A percentile compares a stretch with the other conserved stretches of the same genome.
These are phyloP conservation scores for Ceratina australensis DNA, from an alignment of 1,140 invertebrate genomes.

Conservation along the genomic window DNA sequence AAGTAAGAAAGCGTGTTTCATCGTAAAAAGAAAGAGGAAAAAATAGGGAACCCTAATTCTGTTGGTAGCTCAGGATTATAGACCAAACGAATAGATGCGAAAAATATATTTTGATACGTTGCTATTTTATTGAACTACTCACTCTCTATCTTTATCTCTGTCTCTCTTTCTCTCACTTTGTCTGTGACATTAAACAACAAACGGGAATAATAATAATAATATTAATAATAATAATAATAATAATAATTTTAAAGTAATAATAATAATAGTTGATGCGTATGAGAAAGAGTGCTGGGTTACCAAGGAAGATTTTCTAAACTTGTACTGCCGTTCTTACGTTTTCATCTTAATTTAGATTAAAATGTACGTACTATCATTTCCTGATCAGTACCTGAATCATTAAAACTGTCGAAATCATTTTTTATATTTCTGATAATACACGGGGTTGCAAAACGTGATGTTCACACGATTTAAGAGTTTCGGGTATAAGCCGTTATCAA, in stretches of 20 bases:
- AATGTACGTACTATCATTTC: slow-evolving; percentile 40
- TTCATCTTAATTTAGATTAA: slow-evolving; percentile 35
- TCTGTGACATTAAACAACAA: slow-evolving; percentile 31
- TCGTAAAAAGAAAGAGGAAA: slow-evolving; percentile 49
- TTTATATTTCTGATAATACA: neutral
- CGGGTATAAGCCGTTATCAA: no score
- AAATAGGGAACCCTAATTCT: slow-evolving; percentile 65
- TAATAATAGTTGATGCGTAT: slow-evolving; percentile 48
- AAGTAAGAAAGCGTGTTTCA: no score
- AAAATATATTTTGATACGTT: slow-evolving; percentile 79
- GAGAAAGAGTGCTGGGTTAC: slow-evolving; percentile 55
- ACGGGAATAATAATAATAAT: slow-evolving; percentile 12
- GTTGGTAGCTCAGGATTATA: slow-evolving; percentile 72
- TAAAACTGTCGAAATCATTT: slow-evolving; percentile 57
- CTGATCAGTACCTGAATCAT: slow-evolving; percentile 68
- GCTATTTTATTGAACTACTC: slow-evolving; percentile 71
- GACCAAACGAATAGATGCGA: slow-evolving; percentile 71
- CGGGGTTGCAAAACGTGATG: no score
- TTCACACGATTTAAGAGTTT: no score
- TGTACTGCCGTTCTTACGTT: slow-evolving; percentile 48
- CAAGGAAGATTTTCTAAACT: slow-evolving; percentile 29
- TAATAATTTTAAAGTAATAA: no score
- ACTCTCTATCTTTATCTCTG: slow-evolving; percentile 52
- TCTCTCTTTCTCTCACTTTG: slow-evolving; percentile 50
- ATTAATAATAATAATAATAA: no score